phyloP scores from a whole-genome alignment of 2,888 invertebrate species.

The Anodontia alba region DNA sequence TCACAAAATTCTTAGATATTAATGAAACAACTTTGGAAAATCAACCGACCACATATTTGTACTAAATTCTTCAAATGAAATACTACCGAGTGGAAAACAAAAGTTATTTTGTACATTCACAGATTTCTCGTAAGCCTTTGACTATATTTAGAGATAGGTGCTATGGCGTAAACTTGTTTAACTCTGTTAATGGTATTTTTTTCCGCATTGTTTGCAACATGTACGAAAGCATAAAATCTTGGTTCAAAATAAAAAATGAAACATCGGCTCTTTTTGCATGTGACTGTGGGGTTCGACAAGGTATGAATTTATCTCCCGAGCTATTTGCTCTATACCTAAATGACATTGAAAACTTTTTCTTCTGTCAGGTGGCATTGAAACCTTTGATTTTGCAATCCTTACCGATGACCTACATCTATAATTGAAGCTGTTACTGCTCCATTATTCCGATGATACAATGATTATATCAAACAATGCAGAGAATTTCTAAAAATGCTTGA shows the following conservation, averaged over 20 bases:
- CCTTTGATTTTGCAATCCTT: background rate
- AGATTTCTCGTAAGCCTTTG: slow-evolving; percentile 23
- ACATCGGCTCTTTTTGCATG: background rate
- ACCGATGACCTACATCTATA: background rate
- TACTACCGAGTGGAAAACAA: background rate
- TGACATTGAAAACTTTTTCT: slow-evolving; percentile 18
- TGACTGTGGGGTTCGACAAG: slow-evolving; percentile 13
- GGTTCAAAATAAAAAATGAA: background rate
- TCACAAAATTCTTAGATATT: background rate
- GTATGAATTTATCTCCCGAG: slow-evolving; percentile 12
- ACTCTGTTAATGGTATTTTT: background rate
- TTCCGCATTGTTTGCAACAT: background rate
- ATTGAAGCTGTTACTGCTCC: slow-evolving; percentile 25
- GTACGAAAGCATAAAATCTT: slow-evolving; percentile 21
- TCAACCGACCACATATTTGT: slow-evolving; percentile 16
- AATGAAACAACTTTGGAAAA: background rate
- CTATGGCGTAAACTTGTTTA: slow-evolving; percentile 15
- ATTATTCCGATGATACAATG: slow-evolving; percentile 34
- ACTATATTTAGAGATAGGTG: slow-evolving; percentile 9
- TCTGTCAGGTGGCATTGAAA: slow-evolving; percentile 1
- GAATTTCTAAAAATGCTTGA: slow-evolving; percentile 26
- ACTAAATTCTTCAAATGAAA: slow-evolving; percentile 4
- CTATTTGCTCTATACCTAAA: slow-evolving; percentile 13
- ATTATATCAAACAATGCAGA: slow-evolving; percentile 24
- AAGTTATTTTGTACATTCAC: slow-evolving; percentile 15